phyloP scores from a whole-genome alignment of 2,797 vertebrate species.

The Oryzias sinensis region DNA sequence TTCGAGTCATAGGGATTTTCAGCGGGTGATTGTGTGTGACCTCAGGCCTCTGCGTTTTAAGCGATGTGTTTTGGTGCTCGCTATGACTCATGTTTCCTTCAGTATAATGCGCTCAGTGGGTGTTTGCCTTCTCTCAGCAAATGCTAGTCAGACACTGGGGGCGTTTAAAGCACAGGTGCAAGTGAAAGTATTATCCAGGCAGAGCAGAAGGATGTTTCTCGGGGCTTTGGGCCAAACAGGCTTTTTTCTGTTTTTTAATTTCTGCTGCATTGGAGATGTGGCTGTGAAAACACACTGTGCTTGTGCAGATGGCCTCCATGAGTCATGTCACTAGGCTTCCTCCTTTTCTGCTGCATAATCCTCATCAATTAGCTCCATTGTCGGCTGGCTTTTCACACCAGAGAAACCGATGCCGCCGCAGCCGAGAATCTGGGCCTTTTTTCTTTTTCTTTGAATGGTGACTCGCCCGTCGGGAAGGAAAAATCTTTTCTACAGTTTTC shows the following conservation, averaged over 20 bases:
- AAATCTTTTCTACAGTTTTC: constrained; percentile 62
- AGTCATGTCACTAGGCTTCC: constrained; percentile 65
- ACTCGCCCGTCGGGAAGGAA: constrained; percentile 56
- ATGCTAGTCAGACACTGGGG: constrained; percentile 47
- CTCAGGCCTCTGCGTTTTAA: constrained; percentile 50
- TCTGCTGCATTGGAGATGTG: constrained; percentile 42
- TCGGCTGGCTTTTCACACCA: constrained; percentile 54
- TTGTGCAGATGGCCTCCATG: constrained; percentile 63
- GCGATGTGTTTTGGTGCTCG: constrained; percentile 52
- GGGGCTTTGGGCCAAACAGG: constrained; percentile 61
- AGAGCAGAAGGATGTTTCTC: constrained; percentile 46
- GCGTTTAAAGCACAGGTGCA: constrained; percentile 54
- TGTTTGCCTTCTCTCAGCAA: constrained; percentile 49
- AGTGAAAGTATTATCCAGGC: constrained; percentile 53
- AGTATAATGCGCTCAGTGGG: constrained; percentile 45
- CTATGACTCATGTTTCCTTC: constrained; percentile 59
- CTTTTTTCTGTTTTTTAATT: constrained; percentile 32
- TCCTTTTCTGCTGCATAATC: constrained; percentile 66
- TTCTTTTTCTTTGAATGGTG: constrained; percentile 50
- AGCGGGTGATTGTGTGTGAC: constrained; percentile 31
- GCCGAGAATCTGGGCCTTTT: constrained; percentile 46
- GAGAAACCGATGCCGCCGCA: constrained; percentile 49
- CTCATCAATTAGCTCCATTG: constrained; percentile 72
- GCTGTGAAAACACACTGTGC: constrained; percentile 57
- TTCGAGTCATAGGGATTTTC: constrained; percentile 36